phyloP scores from a whole-genome alignment of 2,797 vertebrate genomes.

The Syngnathus rostellatus region DNA sequence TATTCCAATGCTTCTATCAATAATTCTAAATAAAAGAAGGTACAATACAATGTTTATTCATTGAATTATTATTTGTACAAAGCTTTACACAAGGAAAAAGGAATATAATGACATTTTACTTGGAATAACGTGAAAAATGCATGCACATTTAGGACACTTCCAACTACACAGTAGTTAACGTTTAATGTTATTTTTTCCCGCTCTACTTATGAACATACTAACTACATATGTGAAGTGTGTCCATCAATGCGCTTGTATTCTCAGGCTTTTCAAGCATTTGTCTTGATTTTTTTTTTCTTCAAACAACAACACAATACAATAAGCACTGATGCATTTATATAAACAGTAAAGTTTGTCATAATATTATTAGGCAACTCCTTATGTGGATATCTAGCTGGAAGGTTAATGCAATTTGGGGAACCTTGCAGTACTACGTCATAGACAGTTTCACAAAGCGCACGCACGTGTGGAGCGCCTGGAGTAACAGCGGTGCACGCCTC shows the following conservation, averaged over 20 bases:
- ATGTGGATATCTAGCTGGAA: not conserved
- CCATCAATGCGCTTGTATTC: conserved; percentile 43
- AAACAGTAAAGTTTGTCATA: not conserved
- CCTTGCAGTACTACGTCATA: not conserved
- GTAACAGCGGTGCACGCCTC: not conserved
- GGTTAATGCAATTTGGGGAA: not conserved
- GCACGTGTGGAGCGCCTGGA: conserved; percentile 1
- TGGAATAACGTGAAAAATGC: conserved; percentile 56
- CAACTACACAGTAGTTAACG: conserved; percentile 67
- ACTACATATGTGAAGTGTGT: not conserved
- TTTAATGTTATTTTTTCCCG: conserved; percentile 27
- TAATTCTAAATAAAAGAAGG: conserved; percentile 13
- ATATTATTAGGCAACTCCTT: not conserved
- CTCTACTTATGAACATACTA: not conserved
- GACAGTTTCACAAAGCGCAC: not conserved
- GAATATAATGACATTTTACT: conserved; percentile 49
- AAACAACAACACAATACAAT: not conserved
- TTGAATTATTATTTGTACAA: conserved; percentile 56
- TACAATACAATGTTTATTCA: not conserved
- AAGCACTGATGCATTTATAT: not conserved
- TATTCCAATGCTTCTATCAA: not conserved
- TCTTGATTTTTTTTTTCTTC: conserved; percentile 5
- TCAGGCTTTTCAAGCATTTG: conserved; percentile 36
- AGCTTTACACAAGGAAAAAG: conserved; percentile 37
- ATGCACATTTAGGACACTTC: conserved; percentile 58